Evolutionary conservation across 2,113 vertebrate genomes (phyloP), one percentile per base, ranked within the genome.

Genomic region (Odontophorus gujanensis): DNA sequence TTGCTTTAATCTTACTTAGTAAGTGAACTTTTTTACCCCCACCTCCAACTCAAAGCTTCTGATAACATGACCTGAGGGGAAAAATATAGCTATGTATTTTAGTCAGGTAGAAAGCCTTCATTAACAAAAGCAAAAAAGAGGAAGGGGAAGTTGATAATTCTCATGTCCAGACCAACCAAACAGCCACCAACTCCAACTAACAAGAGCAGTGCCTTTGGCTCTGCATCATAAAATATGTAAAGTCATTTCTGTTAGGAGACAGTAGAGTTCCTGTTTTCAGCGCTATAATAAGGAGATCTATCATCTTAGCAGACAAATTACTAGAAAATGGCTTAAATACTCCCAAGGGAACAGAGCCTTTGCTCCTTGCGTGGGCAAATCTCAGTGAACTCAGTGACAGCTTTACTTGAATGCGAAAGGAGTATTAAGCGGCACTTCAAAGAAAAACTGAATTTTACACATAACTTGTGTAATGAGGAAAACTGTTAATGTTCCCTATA

Each of bases 1-100:
- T 97, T 96, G 91, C 90, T 95, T 97, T 96, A 92, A 89, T 97
- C 96, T 97, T 93, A 92, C 87, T 94, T 92, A 87, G 91, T 75
- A 95, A 91, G 88, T 90, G 86, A 95, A 89, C 85, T 90, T 92
- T 73, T 79, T 93, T 91, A 90, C 82, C 71, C 67, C 87, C 85
- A 92, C 53, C 78, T 72, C 87, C 76, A 78, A 77, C 85, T 96
- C 96, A 97, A 91, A 97, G 96, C 93, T 96, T 96, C 96, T 9
- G 40, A 92, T 95, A 95, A 90, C 78, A 94, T 91, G 83, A 89
- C 90, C 93, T 68, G 69, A 58, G 87, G 87, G 86, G 77, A 89
- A 87, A 95, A 96, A 93, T 85, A 84, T 3, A 63, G 82, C 77
- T 86, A 77, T 76, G 95, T 88, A 77, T 97, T 95, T 96, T 82